These are phyloP conservation scores for Rhinogobio ventralis DNA, from an alignment of 2,797 vertebrate species.

Conservation along the genomic window DNA sequence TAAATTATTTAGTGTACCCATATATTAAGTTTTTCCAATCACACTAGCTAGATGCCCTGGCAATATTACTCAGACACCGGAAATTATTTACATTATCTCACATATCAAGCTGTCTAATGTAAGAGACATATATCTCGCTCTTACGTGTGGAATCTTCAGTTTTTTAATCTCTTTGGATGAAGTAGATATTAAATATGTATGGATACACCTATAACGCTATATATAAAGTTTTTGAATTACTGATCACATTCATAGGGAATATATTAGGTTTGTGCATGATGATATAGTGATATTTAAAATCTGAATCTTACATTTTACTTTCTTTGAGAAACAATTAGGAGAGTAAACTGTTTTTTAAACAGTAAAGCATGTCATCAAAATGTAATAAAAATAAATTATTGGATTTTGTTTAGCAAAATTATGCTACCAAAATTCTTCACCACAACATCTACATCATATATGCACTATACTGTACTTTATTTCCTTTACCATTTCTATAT, in stretches of 20 bases:
- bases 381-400: neutral
- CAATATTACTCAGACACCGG: slow-evolving; percentile 54
- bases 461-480: neutral
- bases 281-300: neutral
- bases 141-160: slow-evolving; percentile 46
- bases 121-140: slow-evolving; percentile 51
- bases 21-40: neutral
- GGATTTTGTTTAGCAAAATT: no score
- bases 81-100: slow-evolving; percentile 66
- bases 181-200: slow-evolving; percentile 73
- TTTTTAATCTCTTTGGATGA: slow-evolving; percentile 56
- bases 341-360: neutral
- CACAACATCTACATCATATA: neutral
- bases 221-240: slow-evolving; percentile 65
- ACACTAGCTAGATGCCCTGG: neutral
- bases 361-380: neutral
- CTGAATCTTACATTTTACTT: neutral
- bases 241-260: slow-evolving; percentile 45
- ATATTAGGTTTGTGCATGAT: neutral
- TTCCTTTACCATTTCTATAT: neutral
- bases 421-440: neutral
- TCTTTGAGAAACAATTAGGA: neutral
- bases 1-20: neutral
- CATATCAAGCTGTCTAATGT: slow-evolving; percentile 59
- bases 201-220: slow-evolving; percentile 65